These are phyloP conservation scores for Dasyprocta punctata DNA, from an alignment of 2,113 vertebrate species.

Conservation along the genomic window DNA sequence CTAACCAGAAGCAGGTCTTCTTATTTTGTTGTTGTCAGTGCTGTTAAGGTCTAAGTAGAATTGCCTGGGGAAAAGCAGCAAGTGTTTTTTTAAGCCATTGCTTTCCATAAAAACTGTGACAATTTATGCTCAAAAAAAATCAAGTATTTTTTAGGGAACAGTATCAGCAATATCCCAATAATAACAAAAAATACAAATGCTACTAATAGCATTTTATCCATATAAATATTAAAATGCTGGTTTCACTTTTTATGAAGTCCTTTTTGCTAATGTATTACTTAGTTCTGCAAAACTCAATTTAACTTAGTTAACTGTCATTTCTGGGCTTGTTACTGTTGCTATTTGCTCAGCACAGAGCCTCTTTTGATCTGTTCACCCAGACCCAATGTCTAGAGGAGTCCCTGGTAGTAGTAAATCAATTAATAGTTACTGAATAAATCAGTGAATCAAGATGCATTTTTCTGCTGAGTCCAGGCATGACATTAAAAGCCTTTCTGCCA, in stretches of 20 bases:
- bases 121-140: slow-evolving; percentile 20
- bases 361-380: not conserved
- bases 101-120: slow-evolving; percentile 43
- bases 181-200: not conserved
- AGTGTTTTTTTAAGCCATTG: not conserved
- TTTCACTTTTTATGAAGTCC: not conserved
- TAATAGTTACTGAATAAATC: not conserved
- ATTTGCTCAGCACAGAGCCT: not conserved
- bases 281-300: not conserved
- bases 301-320: not conserved
- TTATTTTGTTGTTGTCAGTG: not conserved
- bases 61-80: slow-evolving; percentile 11
- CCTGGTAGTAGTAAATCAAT: not conserved
- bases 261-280: slow-evolving; percentile 5
- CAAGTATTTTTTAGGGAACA: not conserved
- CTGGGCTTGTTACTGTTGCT: not conserved
- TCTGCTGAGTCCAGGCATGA: not conserved
- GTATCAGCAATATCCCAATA: not conserved
- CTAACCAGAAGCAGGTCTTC: not conserved
- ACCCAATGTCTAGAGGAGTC: not conserved
- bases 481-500: not conserved
- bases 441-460: not conserved
- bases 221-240: slow-evolving; percentile 19
- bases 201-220: not conserved
- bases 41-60: slow-evolving; percentile 43